Percentiles rank a stretch among this genome's conserved stretches.
These are phyloP conservation scores for Lasius platythorax DNA, from an alignment of 2,888 invertebrate genomes.

Conservation along the genomic window DNA sequence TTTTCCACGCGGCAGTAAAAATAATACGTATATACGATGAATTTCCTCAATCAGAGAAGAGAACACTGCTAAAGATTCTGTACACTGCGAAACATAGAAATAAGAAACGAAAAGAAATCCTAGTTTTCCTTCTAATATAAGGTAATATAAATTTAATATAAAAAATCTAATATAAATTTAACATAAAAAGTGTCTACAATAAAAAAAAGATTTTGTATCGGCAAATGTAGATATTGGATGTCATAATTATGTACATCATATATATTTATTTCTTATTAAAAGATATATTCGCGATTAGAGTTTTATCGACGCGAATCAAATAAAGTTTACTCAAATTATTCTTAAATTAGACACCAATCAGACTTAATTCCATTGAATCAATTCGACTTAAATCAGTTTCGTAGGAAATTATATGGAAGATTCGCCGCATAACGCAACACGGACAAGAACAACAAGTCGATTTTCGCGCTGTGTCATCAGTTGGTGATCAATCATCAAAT, in stretches of 20 bases:
- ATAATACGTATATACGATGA: neutral
- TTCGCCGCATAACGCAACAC: neutral
- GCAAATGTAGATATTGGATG: neutral
- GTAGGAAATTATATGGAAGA: neutral
- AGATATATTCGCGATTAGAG: neutral
- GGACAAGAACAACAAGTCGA: slow-evolving; percentile 3
- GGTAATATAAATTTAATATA: neutral
- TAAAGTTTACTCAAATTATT: neutral
- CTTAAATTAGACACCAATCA: slow-evolving; percentile 5
- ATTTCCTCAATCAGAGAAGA: neutral
- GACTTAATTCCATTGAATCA: neutral
- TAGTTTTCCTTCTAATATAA: neutral
- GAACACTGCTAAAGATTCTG: neutral
- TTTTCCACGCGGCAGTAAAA: neutral
- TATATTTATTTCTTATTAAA: neutral
- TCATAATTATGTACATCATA: neutral
- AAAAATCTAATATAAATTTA: neutral
- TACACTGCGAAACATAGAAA: slow-evolving; percentile 1
- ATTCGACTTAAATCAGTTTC: neutral
- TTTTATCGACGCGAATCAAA: neutral
- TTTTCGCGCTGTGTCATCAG: slow-evolving; percentile 28
- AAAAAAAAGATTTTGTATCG: neutral
- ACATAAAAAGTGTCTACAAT: neutral
- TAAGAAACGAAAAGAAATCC: neutral
- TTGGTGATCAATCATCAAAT: slow-evolving; percentile 2